A percentile compares a stretch with the other conserved stretches of the same genome.
Conservation (phyloP, 2,888 invertebrate species). For the Caenorhabditis afra region DNA sequence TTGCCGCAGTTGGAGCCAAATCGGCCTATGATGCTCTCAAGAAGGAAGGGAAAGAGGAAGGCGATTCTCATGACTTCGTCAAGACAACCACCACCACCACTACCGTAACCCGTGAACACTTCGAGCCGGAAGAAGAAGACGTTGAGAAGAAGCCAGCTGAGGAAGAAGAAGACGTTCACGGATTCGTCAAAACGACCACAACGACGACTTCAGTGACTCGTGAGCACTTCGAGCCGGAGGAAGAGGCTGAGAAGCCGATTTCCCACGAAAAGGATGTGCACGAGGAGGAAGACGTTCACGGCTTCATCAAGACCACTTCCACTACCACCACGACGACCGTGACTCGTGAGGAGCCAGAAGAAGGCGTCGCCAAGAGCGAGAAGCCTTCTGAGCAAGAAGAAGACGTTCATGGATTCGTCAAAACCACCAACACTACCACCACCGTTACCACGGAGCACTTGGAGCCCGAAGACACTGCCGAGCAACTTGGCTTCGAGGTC, state of each 20-base stretch:
- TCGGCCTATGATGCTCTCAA: conserved; percentile 68
- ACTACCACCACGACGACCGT: too few relatives aligned
- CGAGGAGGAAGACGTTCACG: conserved; percentile 5
- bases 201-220: conserved; percentile 35
- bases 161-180: too few relatives aligned
- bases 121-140: conserved; percentile 28
- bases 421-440: too few relatives aligned
- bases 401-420: too few relatives aligned
- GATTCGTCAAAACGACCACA: conserved; percentile 4
- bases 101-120: conserved; percentile 25
- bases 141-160: neutral
- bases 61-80: too few relatives aligned
- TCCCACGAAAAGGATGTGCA: too few relatives aligned
- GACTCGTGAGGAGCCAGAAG: too few relatives aligned
- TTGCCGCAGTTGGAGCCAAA: conserved; percentile 69
- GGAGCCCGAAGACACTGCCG: conserved; percentile 33
- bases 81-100: conserved; percentile 28
- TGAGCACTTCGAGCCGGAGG: conserved; percentile 27
- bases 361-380: too few relatives aligned
- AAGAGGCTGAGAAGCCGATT: neutral
- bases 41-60: neutral
- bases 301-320: too few relatives aligned
- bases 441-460: too few relatives aligned
- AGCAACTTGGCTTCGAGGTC: conserved; percentile 62
- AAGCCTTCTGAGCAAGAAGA: neutral